Evolutionary conservation across 1,140 invertebrate species (phyloP), one percentile per base, ranked within the genome.

Genomic region (Globodera rostochiensis): DNA sequence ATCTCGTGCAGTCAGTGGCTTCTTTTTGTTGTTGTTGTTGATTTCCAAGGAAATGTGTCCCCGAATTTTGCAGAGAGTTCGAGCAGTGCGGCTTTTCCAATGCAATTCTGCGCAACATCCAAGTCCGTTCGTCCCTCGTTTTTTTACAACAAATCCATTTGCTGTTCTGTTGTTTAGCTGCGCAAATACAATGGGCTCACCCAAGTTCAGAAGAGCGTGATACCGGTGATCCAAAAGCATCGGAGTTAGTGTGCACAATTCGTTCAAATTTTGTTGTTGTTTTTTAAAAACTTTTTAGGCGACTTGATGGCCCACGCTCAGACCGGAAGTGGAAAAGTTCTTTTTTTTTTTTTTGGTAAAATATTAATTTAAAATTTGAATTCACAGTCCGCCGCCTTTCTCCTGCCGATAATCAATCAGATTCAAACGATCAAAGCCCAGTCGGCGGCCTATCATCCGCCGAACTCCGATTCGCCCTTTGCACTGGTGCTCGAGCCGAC

Each of bases 241-340:
- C 25, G 69, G 9, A 47, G 69, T 71, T 13, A 71, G 46, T 71
- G 46, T 71, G 46, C 46, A 66, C 13, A 45, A 36, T 45, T 13
- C 36, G 19, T 4, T n/a, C 11, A 60, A 79, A 79, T 8, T 45
- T 45, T 57, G 66, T 45, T 25, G 5, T 66, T 36, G 36, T 19
- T 82, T 49, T 15, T 69, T 21, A 9, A 4, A 15, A 4, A 15
- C 47, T 47, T 78, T 82, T 74, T 9, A 82, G 81, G 70, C 46
- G 81, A 82, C 21, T 46, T 82, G 11, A 67, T 82, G 21, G 79
- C 57, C 1, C 81, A 82, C 73, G 81, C 81, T 13, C 79, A 82
- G 50, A 82, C 81, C 15, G 81, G 81, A 21, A 82, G 64, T n/a
- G 81, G 81, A 15, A 82, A 82, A 46, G 66, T 64, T 6, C 13